Conservation (phyloP, 1,140 invertebrate genomes). For the Aradophagus sp. region DNA sequence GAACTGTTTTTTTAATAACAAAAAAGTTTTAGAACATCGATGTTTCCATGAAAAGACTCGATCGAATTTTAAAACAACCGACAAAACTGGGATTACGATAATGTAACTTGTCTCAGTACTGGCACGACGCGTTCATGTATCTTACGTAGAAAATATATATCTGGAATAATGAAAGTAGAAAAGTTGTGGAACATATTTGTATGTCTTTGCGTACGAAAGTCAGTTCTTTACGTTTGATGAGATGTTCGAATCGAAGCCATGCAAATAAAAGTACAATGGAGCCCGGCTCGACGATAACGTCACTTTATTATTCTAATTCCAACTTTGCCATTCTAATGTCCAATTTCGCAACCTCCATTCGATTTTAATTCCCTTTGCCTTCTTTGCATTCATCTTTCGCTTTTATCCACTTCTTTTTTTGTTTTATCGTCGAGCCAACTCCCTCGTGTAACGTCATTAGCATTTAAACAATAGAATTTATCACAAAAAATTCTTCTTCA, state of each 20-base stretch:
- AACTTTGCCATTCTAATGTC: too few species aligned
- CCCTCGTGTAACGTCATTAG: conserved; percentile 20
- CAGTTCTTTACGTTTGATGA: conserved; percentile 56
- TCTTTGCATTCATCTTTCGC: too few species aligned
- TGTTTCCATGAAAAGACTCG: conserved; percentile 9
- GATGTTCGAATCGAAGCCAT: conserved; percentile 38
- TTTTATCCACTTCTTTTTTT: background rate
- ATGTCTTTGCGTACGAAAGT: conserved; percentile 54
- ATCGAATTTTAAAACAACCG: conserved; percentile 20
- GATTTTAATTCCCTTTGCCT: too few species aligned
- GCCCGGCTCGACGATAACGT: conserved; percentile 5
- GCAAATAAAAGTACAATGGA: conserved; percentile 20
- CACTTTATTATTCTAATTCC: background rate
- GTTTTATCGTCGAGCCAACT: conserved; percentile 6
- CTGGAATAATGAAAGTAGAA: conserved; percentile 55
- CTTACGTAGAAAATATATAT: conserved; percentile 56
- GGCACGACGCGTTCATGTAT: conserved; percentile 51
- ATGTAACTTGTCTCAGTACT: conserved; percentile 40
- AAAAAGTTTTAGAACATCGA: too few species aligned
- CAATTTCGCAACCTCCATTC: too few species aligned
- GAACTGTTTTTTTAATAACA: conserved; percentile 23
- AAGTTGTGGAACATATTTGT: conserved; percentile 56
- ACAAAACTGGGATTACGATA: conserved; percentile 28
- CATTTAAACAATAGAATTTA: conserved; percentile 38
- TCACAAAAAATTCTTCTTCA: too few species aligned